Evolutionary conservation across 2,113 vertebrate genomes (phyloP), one percentile per base, ranked within the genome.

Genomic region (Clarias macrocephalus): DNA sequence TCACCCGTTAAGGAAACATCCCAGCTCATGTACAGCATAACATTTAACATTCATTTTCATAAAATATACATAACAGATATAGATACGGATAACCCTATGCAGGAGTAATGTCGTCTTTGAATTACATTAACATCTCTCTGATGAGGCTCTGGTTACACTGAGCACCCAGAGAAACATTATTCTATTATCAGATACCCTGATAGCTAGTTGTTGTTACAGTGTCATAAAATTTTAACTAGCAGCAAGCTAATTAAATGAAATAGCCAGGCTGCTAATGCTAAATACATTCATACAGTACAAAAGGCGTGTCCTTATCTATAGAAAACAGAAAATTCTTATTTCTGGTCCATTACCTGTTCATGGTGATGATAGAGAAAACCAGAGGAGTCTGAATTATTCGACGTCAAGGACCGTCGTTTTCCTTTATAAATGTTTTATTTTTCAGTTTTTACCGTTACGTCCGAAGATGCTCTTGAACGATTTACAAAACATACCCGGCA

Each of bases 291-390:
- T 1, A 16, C 52, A 15, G 25, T 0, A 56, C 6, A 15, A 19
- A 16, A 28, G n/a, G 52, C 5, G 28, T 15, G 33, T 57, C 13
- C 9, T 10, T 42, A 75, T 42, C 16, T 25, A 56, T 3, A 42
- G 3, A 75, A 18, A 42, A 63, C 59, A 30, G 30, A 82, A n/a
- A 21, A 82, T 25, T 65, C 16, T 30, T 8, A 18, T 73, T 80
- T 37, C 12, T 70, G 23, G 9, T 37, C 33, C 30, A 79, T 91
- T 93, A 94, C 94, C 93, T 94, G 91, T 85, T 76, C 25, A 86
- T 85, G 91, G 0, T 16, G 84, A 76, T 63, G 25, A 23, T 5
- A 25, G 30, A 11, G 28, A 23, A 5, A 28, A 65, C 3, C 76
- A 42, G 19, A 42, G 52, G 70, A 62, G 63, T 79, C 87, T 54